Evolutionary conservation across 2,888 invertebrate species (phyloP), one percentile per base, ranked within the genome.

Genomic region (Toxonevra muliebris): DNA sequence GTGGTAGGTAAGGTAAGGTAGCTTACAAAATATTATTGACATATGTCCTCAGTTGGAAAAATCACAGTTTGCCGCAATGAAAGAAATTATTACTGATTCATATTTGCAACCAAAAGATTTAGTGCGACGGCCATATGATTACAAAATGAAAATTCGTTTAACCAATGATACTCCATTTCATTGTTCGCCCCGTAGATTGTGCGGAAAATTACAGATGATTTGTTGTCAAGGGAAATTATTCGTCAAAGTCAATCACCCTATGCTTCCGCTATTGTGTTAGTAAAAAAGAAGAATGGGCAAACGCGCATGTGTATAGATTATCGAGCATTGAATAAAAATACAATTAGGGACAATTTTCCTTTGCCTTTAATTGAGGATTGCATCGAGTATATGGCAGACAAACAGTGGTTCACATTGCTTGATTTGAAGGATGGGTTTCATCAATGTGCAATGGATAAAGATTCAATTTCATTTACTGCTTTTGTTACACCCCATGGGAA

Each of bases 311-410:
- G 42, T 40, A 40, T 66, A 2, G 70, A 68, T 48, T 69, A 71
- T 50, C 48, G 66, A 2, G 45, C 55, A 15, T 62, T 71, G 40
- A 71, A 69, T 58, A 64, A 54, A 54, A 41, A 45, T 2, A 68
- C 54, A 2, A 15, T 70, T 1, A 66, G 64, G 8, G 73, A 73
- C 50, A 71, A 71, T 15, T 69, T 66, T 42, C 68, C 70, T 8
- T 8, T 70, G 1, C 70, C 71, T 2, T 41, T 71, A 2, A 69
- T 65, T 11, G 61, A 67, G 7, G 30, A 30, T 7, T 30, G 30
- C 7, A 7, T 30, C 3, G 30, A 30, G 7, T 30, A 30, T 7
- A 30, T 30, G 30, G 30, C 30, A 7, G 30, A 7, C 2, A 30
- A 30, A 30, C 2, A 30, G 7, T 30, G 30, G 30, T 30, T 30